A percentile compares a stretch with the other conserved stretches of the same genome.
Evolutionary conservation across 2,797 vertebrate species (phyloP).

Genomic region (Rallus crepitans): DNA sequence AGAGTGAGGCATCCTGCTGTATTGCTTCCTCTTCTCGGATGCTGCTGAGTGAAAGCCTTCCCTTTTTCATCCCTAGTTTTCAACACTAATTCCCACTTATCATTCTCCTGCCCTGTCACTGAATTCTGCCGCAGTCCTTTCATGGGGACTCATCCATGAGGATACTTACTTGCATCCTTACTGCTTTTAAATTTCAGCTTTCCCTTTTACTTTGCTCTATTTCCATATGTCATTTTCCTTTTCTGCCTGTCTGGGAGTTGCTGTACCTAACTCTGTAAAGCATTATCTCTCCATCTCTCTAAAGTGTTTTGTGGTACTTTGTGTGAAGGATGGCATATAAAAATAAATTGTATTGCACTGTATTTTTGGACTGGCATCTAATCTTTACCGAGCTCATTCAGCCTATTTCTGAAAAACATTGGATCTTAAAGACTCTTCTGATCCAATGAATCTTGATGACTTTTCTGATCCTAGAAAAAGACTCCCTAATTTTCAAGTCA

Average conservation of each 20-base stretch:
- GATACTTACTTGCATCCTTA: conserved; percentile 66
- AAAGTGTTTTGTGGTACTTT: conserved; percentile 78
- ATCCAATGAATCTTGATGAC: conserved; percentile 75
- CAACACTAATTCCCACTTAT: neutral
- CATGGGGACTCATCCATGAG: neutral
- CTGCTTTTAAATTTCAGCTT: conserved; percentile 71
- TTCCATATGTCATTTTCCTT: conserved; percentile 78
- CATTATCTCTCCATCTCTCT: conserved; percentile 75
- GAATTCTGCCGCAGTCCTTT: conserved; percentile 43
- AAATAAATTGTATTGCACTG: conserved; percentile 77
- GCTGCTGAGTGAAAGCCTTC: neutral
- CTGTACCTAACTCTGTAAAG: conserved; percentile 76
- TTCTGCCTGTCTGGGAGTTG: conserved; percentile 72
- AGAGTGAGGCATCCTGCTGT: neutral
- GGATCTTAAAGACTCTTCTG: conserved; percentile 72
- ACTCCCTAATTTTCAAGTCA: conserved; percentile 74
- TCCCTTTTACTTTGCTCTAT: conserved; percentile 65
- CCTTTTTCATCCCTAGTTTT: neutral
- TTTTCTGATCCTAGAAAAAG: conserved; percentile 64
- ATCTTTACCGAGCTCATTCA: conserved; percentile 73
- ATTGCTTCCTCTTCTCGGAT: neutral
- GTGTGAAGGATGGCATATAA: conserved; percentile 76
- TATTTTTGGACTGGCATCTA: conserved; percentile 76
- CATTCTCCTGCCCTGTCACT: neutral
- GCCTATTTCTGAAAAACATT: conserved; percentile 71